Evolutionary conservation across 2,797 vertebrate species (phyloP).

Genomic region (Spheniscus humboldti): DNA sequence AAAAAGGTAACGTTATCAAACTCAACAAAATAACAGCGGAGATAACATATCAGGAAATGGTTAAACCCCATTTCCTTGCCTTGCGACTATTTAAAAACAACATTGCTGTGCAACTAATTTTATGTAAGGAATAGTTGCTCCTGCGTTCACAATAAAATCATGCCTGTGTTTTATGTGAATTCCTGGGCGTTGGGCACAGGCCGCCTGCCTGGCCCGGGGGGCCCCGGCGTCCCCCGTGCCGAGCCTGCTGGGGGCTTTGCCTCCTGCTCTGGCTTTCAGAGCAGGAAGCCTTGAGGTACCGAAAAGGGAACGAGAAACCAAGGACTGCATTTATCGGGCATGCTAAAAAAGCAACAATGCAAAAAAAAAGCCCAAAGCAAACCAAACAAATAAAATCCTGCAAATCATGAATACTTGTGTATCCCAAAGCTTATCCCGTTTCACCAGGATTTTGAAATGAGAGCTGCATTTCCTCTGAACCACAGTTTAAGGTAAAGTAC

Average conservation of each 20-base stretch:
- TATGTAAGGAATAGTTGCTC: conserved; percentile 54
- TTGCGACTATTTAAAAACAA: conserved; percentile 63
- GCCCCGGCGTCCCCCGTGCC: background rate
- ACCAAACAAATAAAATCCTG: background rate
- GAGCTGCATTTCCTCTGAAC: background rate
- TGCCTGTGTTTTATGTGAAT: conserved; percentile 71
- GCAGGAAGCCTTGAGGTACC: conserved; percentile 14
- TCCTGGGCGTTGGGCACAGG: conserved; percentile 60
- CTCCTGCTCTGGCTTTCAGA: conserved; percentile 5
- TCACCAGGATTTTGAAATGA: conserved; percentile 11
- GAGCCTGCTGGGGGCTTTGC: background rate
- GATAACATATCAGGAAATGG: conserved; percentile 39
- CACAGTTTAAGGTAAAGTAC: background rate
- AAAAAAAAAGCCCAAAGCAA: background rate
- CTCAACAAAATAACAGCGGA: conserved; percentile 10
- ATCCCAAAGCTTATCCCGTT: background rate
- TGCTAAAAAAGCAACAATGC: background rate
- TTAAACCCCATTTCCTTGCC: conserved; percentile 62
- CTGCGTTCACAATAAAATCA: conserved; percentile 61
- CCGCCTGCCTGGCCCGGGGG: background rate
- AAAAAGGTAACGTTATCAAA: conserved; percentile 7
- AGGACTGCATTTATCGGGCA: background rate
- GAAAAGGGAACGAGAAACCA: background rate
- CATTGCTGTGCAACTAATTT: conserved; percentile 65
- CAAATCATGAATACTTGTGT: background rate